Evolutionary conservation across 2,888 invertebrate species (phyloP).

Genomic region (Dexiosoma caninum): DNA sequence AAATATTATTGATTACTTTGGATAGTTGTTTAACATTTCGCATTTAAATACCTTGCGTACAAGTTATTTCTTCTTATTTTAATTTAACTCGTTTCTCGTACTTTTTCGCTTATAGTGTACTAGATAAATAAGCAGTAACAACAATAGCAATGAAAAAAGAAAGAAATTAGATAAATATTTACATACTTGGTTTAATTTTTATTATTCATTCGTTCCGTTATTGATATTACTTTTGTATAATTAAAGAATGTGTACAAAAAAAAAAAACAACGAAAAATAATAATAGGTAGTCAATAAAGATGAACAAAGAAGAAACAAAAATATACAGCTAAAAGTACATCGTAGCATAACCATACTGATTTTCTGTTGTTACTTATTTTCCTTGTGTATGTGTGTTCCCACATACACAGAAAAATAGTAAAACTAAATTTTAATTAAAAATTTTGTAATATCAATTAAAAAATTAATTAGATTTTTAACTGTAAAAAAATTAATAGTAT

Average conservation of each 20-base stretch:
- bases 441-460: too few species aligned
- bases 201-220: conserved; percentile 47
- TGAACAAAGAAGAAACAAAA: conserved; percentile 17
- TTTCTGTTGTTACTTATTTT: background rate
- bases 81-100: too few species aligned
- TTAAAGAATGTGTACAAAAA: conserved; percentile 23
- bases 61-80: background rate
- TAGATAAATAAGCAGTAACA: conserved; percentile 2
- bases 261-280: background rate
- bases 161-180: conserved; percentile 58
- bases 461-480: too few species aligned
- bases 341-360: too few species aligned
- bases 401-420: too few species aligned
- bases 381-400: background rate
- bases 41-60: conserved; percentile 51
- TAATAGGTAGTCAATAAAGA: conserved; percentile 33
- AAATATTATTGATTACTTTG: conserved; percentile 74
- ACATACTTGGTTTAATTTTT: conserved; percentile 52
- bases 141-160: conserved; percentile 11
- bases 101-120: too few species aligned
- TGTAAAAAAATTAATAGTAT: too few species aligned
- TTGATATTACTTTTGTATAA: conserved; percentile 45
- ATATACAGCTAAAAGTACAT: conserved; percentile 9
- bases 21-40: conserved; percentile 62
- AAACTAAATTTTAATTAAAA: too few species aligned